Evolutionary conservation across 2,113 vertebrate genomes (phyloP), one percentile per base, ranked within the genome.

Genomic region (Sakesphorus luctuosus): DNA sequence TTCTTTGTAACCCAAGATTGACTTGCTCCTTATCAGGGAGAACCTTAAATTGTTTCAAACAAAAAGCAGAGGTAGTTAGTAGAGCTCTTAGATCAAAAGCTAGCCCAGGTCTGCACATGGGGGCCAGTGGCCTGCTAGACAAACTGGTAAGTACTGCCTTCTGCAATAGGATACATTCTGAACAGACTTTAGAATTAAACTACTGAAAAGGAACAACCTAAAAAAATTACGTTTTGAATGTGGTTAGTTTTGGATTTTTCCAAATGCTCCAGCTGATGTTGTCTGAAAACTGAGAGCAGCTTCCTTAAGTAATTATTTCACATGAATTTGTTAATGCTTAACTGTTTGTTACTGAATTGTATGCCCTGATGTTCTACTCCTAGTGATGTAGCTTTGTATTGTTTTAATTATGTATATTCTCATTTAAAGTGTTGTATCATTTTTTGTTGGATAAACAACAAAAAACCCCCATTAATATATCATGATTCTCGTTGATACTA

Each of bases 1-100:
- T 84, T 84, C 92, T 96, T 68, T 18, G 79, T 96, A 97, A 96
- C 95, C 88, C 86, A 95, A 96, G 95, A 96, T 80, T 96, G 88
- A 83, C 94, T 96, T 88, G 61, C 40, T 78, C 17, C 95, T 97
- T 97, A 97, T 97, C 97, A 96, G 95, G 49, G 84, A 90, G 82
- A 90, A 82, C 86, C 59, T 92, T 67, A 95, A 92, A 94, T 90
- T 82, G 84, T 90, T 94, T 96, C 89, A 92, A 93, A 94, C 89
- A 84, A 91, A 92, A 92, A 95, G 74, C 93, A 96, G 93, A 89
- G 72, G 53, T 94, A 80, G 89, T 87, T 95, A 88, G 77, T 83
- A 46, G 89, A 93, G 81, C 81, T 89, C 55, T 62, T 59, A 92
- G 87, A 97, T 97, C 96, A 97, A 97, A 97, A 94, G 95, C 81